Conservation (phyloP, 2,888 invertebrate genomes). For the Acanthosepion pharaonis region DNA sequence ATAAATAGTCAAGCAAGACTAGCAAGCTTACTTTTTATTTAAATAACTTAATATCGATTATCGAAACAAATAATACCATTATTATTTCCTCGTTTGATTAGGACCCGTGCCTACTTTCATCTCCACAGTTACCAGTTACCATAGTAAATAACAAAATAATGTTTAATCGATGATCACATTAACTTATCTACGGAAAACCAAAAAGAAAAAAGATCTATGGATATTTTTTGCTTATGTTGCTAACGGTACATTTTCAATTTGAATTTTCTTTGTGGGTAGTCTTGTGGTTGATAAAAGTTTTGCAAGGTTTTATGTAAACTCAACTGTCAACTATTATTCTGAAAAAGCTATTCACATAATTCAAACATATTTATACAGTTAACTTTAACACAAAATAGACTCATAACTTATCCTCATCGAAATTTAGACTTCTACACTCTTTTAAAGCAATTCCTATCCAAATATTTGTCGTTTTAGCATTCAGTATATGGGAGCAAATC, state of each 20-base stretch:
- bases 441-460: no score
- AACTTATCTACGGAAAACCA: background rate
- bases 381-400: no score
- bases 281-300: no score
- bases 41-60: background rate
- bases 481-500: no score
- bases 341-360: no score
- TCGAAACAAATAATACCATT: background rate
- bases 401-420: no score
- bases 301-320: no score
- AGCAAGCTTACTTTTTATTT: background rate
- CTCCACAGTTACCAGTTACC: background rate
- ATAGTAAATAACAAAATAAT: background rate
- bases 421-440: no score
- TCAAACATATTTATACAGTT: no score
- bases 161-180: background rate
- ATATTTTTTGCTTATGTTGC: background rate
- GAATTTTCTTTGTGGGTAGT: no score
- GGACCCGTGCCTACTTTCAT: background rate
- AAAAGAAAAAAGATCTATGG: background rate
- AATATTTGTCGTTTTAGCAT: no score
- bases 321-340: no score
- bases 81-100: background rate
- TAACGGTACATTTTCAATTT: background rate
- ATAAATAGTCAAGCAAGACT: background rate